These are phyloP conservation scores for Promerops cafer DNA, from an alignment of 2,113 vertebrate species.

Conservation along the genomic window DNA sequence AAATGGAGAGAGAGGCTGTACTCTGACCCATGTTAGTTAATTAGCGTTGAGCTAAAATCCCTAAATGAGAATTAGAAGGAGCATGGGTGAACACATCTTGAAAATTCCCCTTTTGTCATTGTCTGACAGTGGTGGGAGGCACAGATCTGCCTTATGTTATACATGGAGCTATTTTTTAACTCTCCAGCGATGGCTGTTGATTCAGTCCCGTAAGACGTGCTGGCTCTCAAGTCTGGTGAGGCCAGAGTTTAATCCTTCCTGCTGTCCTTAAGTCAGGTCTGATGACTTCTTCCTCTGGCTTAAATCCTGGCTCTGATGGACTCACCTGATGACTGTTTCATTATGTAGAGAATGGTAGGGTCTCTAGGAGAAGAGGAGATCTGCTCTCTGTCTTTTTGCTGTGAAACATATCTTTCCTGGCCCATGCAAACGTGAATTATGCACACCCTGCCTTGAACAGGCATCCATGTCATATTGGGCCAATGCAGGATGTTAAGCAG, in stretches of 20 bases:
- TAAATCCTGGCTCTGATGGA: not conserved
- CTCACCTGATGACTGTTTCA: not conserved
- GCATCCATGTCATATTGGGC: not conserved
- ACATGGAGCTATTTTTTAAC: not conserved
- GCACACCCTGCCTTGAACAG: not conserved
- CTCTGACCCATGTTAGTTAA: not conserved
- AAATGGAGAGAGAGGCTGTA: not conserved
- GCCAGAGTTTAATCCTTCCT: not conserved
- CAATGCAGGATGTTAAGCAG: not conserved
- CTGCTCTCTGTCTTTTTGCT: not conserved
- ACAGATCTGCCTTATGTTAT: not conserved
- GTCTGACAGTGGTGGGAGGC: not conserved
- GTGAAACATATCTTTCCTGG: not conserved
- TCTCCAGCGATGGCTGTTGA: not conserved
- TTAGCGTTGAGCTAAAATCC: not conserved
- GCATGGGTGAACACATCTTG: not conserved
- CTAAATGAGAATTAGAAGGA: not conserved
- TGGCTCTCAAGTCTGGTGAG: not conserved
- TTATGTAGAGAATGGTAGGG: not conserved
- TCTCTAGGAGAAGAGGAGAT: not conserved
- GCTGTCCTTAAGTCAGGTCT: not conserved
- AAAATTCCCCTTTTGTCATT: not conserved
- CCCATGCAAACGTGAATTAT: not conserved
- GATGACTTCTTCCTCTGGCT: not conserved
- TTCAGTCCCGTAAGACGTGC: not conserved